phyloP scores from a whole-genome alignment of 2,797 vertebrate species.

The Bufotes viridis region DNA sequence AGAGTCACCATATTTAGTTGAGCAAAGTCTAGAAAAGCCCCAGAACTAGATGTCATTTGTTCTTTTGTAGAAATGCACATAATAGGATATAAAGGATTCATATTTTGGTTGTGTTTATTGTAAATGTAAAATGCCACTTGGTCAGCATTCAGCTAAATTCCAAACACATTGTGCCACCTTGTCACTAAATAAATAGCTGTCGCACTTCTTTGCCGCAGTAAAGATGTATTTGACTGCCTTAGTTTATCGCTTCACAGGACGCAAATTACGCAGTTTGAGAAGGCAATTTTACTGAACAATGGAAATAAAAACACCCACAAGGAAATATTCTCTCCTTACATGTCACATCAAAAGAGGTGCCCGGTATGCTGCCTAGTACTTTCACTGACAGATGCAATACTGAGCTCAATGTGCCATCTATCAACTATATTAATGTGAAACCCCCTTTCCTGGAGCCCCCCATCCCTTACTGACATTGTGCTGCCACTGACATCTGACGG shows the following conservation, averaged over 20 bases:
- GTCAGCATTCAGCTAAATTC: constrained; percentile 6
- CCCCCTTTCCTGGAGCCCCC: background rate
- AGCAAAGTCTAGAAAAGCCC: background rate
- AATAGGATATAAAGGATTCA: background rate
- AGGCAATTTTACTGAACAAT: constrained; percentile 32
- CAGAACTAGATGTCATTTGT: background rate
- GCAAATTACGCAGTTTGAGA: constrained; percentile 35
- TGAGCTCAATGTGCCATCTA: background rate
- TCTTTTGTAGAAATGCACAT: background rate
- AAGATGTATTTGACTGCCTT: constrained; percentile 40
- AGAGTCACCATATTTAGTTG: background rate
- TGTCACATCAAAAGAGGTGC: constrained; percentile 12
- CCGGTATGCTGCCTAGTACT: background rate
- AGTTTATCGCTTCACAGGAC: constrained; percentile 39
- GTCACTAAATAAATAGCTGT: constrained; percentile 31
- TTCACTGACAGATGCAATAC: background rate
- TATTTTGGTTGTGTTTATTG: constrained; percentile 9
- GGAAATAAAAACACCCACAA: constrained; percentile 28
- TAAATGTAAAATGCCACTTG: constrained; percentile 31
- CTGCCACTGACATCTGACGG: constrained; percentile 36
- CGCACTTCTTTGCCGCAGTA: constrained; percentile 18
- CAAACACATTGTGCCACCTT: constrained; percentile 9
- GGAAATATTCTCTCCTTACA: constrained; percentile 13
- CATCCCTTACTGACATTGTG: constrained; percentile 11
- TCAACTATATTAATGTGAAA: constrained; percentile 6